Evolutionary conservation across 1,140 invertebrate species (phyloP).

Genomic region (Drosophila mauritiana): DNA sequence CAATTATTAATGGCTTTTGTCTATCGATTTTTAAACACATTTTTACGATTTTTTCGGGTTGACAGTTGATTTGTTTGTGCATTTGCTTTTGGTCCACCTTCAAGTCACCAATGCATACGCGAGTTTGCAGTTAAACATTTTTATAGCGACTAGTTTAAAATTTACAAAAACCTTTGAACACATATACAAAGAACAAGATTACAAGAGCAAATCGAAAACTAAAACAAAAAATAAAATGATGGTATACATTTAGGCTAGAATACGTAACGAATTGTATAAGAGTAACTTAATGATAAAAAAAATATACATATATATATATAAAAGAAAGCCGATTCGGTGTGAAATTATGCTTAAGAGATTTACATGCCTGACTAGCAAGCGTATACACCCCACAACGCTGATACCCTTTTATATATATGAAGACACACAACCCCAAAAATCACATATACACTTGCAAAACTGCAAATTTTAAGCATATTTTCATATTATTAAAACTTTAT

Average conservation of each 20-base stretch:
- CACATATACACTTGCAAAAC: conserved; percentile 41
- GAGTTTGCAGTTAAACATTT: conserved; percentile 68
- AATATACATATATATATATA: conserved; percentile 61
- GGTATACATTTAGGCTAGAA: conserved; percentile 81
- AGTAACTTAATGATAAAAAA: conserved; percentile 79
- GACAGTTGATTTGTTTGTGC: conserved; percentile 49
- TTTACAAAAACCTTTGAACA: conserved; percentile 59
- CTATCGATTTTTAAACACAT: conserved; percentile 52
- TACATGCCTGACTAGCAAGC: conserved; percentile 17
- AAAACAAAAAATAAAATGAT: conserved; percentile 45
- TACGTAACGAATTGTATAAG: conserved; percentile 80
- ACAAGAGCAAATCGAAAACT: conserved; percentile 42
- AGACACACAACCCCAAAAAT: conserved; percentile 1
- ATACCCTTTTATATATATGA: conserved; percentile 34
- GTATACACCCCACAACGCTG: conserved; percentile 31
- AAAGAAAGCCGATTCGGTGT: conserved; percentile 30
- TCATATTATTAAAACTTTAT: conserved; percentile 64
- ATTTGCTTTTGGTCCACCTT: conserved; percentile 63
- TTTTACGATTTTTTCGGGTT: conserved; percentile 56
- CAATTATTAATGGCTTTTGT: conserved; percentile 47
- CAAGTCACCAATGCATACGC: conserved; percentile 57
- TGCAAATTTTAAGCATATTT: conserved; percentile 67
- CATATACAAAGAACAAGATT: conserved; percentile 41
- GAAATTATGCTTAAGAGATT: conserved; percentile 56
- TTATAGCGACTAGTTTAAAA: conserved; percentile 72